Base-by-base conservation (phyloP, 2,113 vertebrate species). In the Corydoras maculifer region DNA sequence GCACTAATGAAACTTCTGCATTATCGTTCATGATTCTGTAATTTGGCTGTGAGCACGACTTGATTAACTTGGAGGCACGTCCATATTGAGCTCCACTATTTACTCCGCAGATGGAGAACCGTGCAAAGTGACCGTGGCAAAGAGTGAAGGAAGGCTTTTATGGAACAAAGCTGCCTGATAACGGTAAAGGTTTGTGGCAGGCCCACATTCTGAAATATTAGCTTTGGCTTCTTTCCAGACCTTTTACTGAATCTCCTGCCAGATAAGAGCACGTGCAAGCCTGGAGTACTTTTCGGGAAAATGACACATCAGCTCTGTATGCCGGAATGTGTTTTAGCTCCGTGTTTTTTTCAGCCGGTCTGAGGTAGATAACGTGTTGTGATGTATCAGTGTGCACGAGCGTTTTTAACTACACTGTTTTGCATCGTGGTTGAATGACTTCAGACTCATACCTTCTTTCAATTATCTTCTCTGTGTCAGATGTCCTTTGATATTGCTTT, bases 121-220 rank as follows among this genome's bases (percentile, higher is more conserved):
- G 51, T 65, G 72, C 68, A 78, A 82, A 69, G 74, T 67, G 32
- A 55, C 66, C 54, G 74, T 67, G 70, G 66, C 74, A 65, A 64
- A 78, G 76, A 82, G 78, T 54, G 70, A 69, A 78, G 77, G 69
- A 74, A 71, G 57, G 51, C 63, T 71, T 78, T 73, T 82, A 78
- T 78, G 69, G 77, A 77, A 80, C 74, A 78, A 78, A 84, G 82
- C 80, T 72, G 72, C 75, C 80, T 81, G 84, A 85, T 68, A 84
- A 80, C 75, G 74, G 77, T 74, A 78, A 82, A 74, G 72, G 74
- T 75, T 81, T 82, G 77, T 81, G 65, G 75, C 69, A 65, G 78
- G 80, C 80, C 72, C 75, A 83, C 64, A 72, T 73, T 78, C 77
- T 80, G 79, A 83, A 84, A 86, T 85, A 84, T 89, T 88, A 83